Percentiles rank a stretch among this genome's conserved stretches.
Conservation (phyloP, 2,797 vertebrate species). For the Helicolenus hilgendorfi region DNA sequence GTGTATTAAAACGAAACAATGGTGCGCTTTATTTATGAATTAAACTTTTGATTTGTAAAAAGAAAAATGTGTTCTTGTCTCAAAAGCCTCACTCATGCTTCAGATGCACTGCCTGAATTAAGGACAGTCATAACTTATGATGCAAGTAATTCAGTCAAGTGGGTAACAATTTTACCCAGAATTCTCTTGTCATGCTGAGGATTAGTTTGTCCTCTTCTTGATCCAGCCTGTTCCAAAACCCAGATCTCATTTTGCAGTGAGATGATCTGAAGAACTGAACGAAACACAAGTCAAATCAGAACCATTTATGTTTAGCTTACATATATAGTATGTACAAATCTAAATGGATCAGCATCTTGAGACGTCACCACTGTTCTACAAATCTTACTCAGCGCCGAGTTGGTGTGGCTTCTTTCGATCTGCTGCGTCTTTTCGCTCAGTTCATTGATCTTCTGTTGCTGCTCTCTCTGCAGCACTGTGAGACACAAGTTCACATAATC, state of each 20-base stretch:
- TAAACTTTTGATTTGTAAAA: background rate
- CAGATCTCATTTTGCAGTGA: constrained; percentile 65
- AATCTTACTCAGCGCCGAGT: constrained; percentile 37
- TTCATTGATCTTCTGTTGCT: constrained; percentile 5
- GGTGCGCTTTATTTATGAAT: background rate
- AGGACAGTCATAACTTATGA: background rate
- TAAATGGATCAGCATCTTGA: background rate
- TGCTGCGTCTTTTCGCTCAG: background rate
- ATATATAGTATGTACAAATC: background rate
- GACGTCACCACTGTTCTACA: background rate
- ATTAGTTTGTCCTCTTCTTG: background rate
- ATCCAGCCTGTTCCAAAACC: constrained; percentile 28
- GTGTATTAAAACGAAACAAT: background rate
- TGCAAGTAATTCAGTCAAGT: background rate
- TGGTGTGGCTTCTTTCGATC: background rate
- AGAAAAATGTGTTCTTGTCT: background rate
- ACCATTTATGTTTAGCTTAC: background rate
- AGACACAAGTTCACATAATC: background rate
- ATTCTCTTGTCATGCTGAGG: rapidly evolving
- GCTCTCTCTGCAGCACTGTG: constrained; percentile 40
- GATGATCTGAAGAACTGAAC: constrained; percentile 71
- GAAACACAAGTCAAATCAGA: background rate
- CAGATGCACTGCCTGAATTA: background rate
- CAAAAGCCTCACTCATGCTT: background rate
- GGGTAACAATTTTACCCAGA: constrained; percentile 31